A percentile compares a stretch with the other conserved stretches of the same genome.
These are phyloP conservation scores for Picathartes gymnocephalus DNA, from an alignment of 2,113 vertebrate genomes.

Conservation along the genomic window DNA sequence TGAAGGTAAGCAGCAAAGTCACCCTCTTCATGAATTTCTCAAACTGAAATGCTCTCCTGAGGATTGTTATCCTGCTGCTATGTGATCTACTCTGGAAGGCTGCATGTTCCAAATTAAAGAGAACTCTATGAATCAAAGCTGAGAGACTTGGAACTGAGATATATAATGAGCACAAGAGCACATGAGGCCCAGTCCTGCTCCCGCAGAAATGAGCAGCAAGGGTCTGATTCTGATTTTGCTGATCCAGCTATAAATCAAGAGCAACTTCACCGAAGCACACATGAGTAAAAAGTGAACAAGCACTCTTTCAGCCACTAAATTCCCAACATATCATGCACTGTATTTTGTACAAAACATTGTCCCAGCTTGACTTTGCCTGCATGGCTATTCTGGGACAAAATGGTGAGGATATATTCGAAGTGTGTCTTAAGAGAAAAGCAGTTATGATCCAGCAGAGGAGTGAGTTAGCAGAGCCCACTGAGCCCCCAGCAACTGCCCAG, in stretches of 20 bases:
- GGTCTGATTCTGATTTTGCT: slow-evolving; percentile 49
- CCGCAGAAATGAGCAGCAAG: slow-evolving; percentile 41
- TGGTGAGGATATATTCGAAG: neutral
- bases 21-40: slow-evolving; percentile 57
- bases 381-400: neutral
- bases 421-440: neutral
- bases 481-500: neutral
- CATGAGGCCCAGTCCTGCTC: neutral
- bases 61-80: slow-evolving; percentile 50
- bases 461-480: neutral
- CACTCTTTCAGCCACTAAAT: slow-evolving; percentile 18
- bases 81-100: slow-evolving; percentile 42
- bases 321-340: neutral
- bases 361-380: neutral
- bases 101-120: slow-evolving; percentile 46
- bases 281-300: slow-evolving; percentile 30
- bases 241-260: slow-evolving; percentile 43
- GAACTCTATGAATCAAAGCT: slow-evolving; percentile 60
- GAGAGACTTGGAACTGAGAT: slow-evolving; percentile 1
- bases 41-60: slow-evolving; percentile 55
- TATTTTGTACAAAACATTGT: slow-evolving; percentile 16
- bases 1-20: slow-evolving; percentile 61
- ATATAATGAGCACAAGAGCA: slow-evolving; percentile 33
- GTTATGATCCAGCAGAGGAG: neutral
- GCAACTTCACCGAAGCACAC: neutral